Conservation (phyloP, 2,888 invertebrate genomes). For the Hemistola chrysoprasaria region DNA sequence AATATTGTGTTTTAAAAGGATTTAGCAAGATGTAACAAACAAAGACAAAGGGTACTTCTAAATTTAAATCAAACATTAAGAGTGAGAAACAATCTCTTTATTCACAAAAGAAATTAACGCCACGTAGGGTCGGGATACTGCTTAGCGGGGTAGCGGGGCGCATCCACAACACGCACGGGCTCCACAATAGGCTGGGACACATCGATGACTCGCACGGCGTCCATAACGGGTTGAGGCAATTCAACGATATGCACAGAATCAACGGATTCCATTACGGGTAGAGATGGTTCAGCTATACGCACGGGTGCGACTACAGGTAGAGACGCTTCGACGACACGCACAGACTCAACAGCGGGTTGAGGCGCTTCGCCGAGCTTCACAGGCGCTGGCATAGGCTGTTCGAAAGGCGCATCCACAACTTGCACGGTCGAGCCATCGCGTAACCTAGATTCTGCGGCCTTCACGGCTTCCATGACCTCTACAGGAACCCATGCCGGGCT, state of each 20-base stretch:
- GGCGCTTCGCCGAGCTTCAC: not conserved
- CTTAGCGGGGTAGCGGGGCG: constrained; percentile 26
- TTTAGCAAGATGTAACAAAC: too few species aligned
- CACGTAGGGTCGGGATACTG: constrained; percentile 33
- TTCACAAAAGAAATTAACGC: constrained; percentile 30
- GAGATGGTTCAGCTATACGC: constrained; percentile 7
- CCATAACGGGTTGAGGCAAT: not conserved
- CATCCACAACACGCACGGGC: constrained; percentile 17
- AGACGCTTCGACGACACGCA: constrained; percentile 5
- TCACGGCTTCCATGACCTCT: constrained; percentile 6
- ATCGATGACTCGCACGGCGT: not conserved
- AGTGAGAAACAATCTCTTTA: too few species aligned
- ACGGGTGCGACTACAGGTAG: not conserved
- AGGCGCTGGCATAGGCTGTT: not conserved
- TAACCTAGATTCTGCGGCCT: constrained; percentile 2
- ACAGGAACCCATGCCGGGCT: constrained; percentile 10
- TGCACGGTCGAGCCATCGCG: constrained; percentile 3
- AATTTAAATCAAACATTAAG: too few species aligned
- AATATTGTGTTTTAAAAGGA: too few species aligned
- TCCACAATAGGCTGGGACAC: constrained; percentile 11
- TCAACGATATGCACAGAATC: not conserved
- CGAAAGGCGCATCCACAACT: constrained; percentile 5
- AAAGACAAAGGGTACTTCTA: too few species aligned
- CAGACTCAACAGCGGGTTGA: not conserved
- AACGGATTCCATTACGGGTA: not conserved